Conservation (phyloP, 2,888 invertebrate genomes). For the Teinopalpus imperialis region DNA sequence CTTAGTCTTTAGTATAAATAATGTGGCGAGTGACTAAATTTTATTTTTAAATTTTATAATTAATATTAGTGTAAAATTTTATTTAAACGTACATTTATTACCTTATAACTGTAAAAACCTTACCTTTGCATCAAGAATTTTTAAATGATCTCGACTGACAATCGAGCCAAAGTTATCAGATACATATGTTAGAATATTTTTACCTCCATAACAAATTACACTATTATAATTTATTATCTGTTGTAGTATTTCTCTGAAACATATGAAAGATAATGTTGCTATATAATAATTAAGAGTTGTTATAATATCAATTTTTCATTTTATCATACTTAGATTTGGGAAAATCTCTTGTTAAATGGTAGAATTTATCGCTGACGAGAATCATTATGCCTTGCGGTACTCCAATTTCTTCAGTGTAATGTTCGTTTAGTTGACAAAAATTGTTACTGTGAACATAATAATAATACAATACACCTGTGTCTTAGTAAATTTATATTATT, state of each 20-base stretch:
- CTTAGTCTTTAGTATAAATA: too few relatives aligned
- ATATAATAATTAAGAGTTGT: too few relatives aligned
- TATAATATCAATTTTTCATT: too few relatives aligned
- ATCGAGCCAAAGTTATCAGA: conserved; percentile 42
- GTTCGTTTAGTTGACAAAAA: conserved; percentile 59
- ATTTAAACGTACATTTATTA: too few relatives aligned
- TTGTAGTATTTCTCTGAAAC: conserved; percentile 42
- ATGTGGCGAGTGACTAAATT: too few relatives aligned
- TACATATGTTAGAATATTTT: conserved; percentile 54
- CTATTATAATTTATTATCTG: conserved; percentile 42
- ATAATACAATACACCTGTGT: not conserved
- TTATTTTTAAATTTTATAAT: too few relatives aligned
- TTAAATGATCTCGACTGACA: conserved; percentile 27
- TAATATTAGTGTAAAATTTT: too few relatives aligned
- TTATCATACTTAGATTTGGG: conserved; percentile 6
- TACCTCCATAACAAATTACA: conserved; percentile 64
- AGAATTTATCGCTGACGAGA: conserved; percentile 42
- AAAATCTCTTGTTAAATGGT: conserved; percentile 40
- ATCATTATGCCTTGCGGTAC: conserved; percentile 56
- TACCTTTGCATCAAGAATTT: conserved; percentile 56
- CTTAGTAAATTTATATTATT: too few relatives aligned
- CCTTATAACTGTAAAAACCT: too few relatives aligned
- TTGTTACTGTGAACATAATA: conserved; percentile 58
- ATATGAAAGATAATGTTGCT: too few relatives aligned
- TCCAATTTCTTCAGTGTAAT: conserved; percentile 51